These are phyloP conservation scores for Kryptolebias ocellatus DNA, from an alignment of 2,797 vertebrate species.

Conservation along the genomic window DNA sequence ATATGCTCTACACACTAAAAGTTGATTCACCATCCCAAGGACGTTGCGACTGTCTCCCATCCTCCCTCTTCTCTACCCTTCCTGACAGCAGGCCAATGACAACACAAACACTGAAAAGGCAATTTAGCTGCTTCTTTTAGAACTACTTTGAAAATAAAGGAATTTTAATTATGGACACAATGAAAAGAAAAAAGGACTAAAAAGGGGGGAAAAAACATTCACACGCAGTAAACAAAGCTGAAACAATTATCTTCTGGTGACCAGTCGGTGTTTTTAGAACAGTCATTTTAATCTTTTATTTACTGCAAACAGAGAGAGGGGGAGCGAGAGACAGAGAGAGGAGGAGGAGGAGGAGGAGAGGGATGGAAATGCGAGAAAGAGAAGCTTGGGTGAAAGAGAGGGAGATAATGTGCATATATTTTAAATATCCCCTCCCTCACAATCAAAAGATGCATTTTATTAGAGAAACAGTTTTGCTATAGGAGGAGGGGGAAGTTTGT, in stretches of 20 bases:
- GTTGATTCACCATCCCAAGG: conserved; percentile 82
- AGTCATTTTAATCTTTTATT: conserved; percentile 97
- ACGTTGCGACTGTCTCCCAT: conserved; percentile 72
- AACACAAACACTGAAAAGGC: conserved; percentile 85
- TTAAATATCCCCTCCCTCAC: conserved; percentile 78
- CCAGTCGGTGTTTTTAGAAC: conserved; percentile 91
- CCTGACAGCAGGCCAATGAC: conserved; percentile 81
- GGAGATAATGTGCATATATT: conserved; percentile 84
- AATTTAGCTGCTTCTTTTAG: conserved; percentile 85
- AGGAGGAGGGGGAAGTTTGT: conserved; percentile 72
- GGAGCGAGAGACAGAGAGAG: conserved; percentile 77
- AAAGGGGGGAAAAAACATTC: conserved; percentile 90
- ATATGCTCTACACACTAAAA: conserved; percentile 62
- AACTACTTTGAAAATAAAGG: conserved; percentile 89
- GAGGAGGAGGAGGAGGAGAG: conserved; percentile 79
- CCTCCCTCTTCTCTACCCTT: conserved; percentile 71
- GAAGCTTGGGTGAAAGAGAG: conserved; percentile 79
- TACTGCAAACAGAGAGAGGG: conserved; percentile 85
- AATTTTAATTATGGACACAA: conserved; percentile 88
- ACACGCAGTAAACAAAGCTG: conserved; percentile 92
- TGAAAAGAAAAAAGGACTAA: conserved; percentile 85
- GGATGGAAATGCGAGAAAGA: conserved; percentile 43
- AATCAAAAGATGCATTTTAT: conserved; percentile 81
- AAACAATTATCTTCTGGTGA: conserved; percentile 96
- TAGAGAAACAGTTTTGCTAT: conserved; percentile 78